A percentile compares a stretch with the other conserved stretches of the same genome.
Evolutionary conservation across 30 jellyfish, hydroid and myxozoan genomes (phyloP).

Genomic region (Nemopilema nomurai): DNA sequence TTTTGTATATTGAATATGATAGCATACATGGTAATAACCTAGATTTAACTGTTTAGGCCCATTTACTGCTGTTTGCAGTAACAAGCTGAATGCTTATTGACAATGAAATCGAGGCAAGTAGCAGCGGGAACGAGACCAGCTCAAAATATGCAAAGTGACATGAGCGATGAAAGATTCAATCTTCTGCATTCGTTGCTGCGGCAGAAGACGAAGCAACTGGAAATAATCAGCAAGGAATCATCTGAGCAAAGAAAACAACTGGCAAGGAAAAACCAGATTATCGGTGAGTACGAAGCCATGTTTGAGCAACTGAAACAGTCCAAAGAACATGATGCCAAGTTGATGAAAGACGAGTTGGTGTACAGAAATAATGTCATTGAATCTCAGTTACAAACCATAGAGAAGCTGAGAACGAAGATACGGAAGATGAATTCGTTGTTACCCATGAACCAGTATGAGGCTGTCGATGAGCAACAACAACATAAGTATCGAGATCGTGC

Average conservation of each 20-base stretch:
- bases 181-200: constrained; percentile 49
- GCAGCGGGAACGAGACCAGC: constrained; percentile 4
- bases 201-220: constrained; percentile 59
- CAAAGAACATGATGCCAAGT: constrained; percentile 30
- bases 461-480: constrained; percentile 35
- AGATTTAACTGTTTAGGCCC: neutral
- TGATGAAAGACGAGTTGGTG: constrained; percentile 45
- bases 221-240: constrained; percentile 52
- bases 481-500: constrained; percentile 47
- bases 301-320: constrained; percentile 2
- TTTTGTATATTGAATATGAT: too few species aligned
- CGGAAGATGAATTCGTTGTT: constrained; percentile 63
- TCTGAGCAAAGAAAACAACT: constrained; percentile 44
- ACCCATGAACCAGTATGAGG: constrained; percentile 63
- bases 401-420: constrained; percentile 41
- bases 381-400: constrained; percentile 57
- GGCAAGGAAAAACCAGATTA: constrained; percentile 47
- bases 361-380: constrained; percentile 59
- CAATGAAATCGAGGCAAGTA: constrained; percentile 39
- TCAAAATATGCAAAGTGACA: neutral
- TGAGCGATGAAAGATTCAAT: constrained; percentile 25
- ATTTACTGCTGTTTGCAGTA: neutral
- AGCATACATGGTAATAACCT: too few species aligned
- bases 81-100: too few species aligned
- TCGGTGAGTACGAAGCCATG: constrained; percentile 48